phyloP scores from a whole-genome alignment of 1,140 invertebrate species.

The Archivesica marissinica region DNA sequence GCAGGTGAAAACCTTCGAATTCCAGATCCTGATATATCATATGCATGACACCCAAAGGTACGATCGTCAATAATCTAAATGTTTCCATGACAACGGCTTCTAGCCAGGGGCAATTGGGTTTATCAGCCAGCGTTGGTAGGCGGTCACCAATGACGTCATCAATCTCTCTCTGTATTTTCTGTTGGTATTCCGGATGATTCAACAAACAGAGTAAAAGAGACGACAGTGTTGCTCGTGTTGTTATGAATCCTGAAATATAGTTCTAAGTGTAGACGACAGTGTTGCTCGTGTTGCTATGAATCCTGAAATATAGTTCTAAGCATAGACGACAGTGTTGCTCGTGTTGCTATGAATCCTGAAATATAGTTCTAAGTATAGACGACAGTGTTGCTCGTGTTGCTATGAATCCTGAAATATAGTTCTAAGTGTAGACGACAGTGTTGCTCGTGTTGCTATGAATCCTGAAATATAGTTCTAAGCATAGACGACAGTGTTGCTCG shows the following conservation, averaged over 20 bases:
- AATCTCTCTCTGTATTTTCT: constrained; percentile 17
- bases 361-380: too few species aligned
- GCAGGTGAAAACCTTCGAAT: too few species aligned
- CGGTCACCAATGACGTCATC: constrained; percentile 31
- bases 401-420: too few species aligned
- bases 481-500: too few species aligned
- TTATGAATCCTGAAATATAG: too few species aligned
- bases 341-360: too few species aligned
- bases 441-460: too few species aligned
- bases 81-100: constrained; percentile 36
- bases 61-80: background rate
- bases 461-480: too few species aligned
- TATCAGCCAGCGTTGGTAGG: constrained; percentile 9
- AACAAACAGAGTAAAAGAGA: constrained; percentile 21
- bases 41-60: background rate
- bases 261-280: background rate
- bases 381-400: background rate
- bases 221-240: background rate
- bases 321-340: background rate
- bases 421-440: too few species aligned
- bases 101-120: background rate
- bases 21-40: too few species aligned
- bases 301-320: too few species aligned
- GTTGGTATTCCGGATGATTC: constrained; percentile 7
- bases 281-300: background rate